phyloP scores from a whole-genome alignment of 2,797 vertebrate genomes.

The Pteropus rufus region DNA sequence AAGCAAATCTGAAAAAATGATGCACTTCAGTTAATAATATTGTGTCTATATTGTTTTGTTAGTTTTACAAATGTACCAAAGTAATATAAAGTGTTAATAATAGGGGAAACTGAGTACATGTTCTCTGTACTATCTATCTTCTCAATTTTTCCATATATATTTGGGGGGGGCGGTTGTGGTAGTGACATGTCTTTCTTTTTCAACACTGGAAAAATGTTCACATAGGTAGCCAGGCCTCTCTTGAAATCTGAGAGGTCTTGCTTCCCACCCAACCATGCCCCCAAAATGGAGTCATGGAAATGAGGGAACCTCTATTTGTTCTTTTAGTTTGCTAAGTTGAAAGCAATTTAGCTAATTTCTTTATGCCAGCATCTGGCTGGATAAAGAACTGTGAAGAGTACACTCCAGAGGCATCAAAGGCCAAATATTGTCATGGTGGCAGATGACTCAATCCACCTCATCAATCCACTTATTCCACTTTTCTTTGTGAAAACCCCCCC shows the following conservation, averaged over 20 bases:
- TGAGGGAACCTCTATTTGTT: not conserved
- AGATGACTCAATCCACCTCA: not conserved
- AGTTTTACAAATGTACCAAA: not conserved
- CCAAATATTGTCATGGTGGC: not conserved
- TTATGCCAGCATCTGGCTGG: not conserved
- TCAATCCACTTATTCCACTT: not conserved
- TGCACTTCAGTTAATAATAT: not conserved
- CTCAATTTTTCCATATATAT: not conserved
- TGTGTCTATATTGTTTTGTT: not conserved
- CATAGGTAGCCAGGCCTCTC: not conserved
- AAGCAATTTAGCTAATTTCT: constrained; percentile 1
- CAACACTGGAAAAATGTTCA: not conserved
- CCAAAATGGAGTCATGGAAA: not conserved
- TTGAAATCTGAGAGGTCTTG: not conserved
- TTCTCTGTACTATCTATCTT: not conserved
- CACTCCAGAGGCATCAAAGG: not conserved
- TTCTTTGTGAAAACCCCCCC: not conserved
- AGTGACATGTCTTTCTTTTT: not conserved
- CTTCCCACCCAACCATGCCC: not conserved
- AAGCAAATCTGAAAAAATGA: not conserved
- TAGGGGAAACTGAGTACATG: not conserved
- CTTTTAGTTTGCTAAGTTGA: not conserved
- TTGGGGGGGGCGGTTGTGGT: not conserved
- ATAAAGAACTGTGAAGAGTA: not conserved
- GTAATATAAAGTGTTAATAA: not conserved